Conservation (phyloP, 2,797 vertebrate species). For the Anomalospiza imberbis region DNA sequence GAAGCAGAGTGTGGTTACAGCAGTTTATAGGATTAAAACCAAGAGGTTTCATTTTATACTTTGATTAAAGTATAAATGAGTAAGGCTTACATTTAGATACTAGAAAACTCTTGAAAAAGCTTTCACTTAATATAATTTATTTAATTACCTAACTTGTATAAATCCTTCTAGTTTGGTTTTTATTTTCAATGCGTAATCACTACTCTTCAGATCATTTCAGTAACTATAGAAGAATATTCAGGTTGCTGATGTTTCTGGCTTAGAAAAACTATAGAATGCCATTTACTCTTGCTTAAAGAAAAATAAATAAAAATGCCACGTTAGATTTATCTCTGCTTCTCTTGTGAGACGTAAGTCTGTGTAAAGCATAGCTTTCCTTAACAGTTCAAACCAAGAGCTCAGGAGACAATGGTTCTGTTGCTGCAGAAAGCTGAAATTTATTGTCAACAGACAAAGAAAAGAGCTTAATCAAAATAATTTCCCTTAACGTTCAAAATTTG, state of each 20-base stretch:
- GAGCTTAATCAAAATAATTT: background rate
- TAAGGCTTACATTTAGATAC: background rate
- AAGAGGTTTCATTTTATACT: background rate
- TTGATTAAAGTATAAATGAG: background rate
- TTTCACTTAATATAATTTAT: background rate
- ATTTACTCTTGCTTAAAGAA: background rate
- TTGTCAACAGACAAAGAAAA: background rate
- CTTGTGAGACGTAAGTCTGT: background rate
- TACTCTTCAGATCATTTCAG: background rate
- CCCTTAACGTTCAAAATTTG: background rate
- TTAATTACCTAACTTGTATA: background rate
- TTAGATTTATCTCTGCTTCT: background rate
- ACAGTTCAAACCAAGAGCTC: background rate
- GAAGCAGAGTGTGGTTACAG: background rate
- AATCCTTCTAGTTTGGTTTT: background rate
- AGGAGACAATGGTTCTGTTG: background rate
- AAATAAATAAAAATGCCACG: background rate
- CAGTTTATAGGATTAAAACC: background rate
- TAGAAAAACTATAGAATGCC: background rate
- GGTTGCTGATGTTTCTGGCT: background rate
- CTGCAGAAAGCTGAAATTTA: background rate
- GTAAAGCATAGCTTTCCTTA: background rate
- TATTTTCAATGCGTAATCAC: background rate
- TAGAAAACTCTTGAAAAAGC: background rate
- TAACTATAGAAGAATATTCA: conserved; percentile 14